A percentile compares a stretch with the other conserved stretches of the same genome.
Conservation (phyloP, 2,888 invertebrate species). For the Lepidocyrtoides sp. region DNA sequence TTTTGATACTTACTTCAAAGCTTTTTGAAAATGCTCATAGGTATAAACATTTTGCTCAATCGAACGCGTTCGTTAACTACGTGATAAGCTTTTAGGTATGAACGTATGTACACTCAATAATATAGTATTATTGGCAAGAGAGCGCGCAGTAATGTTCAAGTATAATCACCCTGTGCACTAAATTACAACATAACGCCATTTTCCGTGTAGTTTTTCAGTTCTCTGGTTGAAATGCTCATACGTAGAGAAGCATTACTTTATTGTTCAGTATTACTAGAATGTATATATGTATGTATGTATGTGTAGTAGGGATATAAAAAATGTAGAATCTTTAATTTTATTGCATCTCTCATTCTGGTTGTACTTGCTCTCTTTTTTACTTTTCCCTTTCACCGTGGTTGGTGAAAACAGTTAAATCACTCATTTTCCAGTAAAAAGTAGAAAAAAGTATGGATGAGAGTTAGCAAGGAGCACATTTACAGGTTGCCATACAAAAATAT, state of each 20-base stretch:
- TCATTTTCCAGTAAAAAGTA: background rate
- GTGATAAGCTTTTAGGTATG: background rate
- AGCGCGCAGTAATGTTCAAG: conserved; percentile 7
- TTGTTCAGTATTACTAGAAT: background rate
- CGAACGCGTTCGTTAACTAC: background rate
- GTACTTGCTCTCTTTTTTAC: background rate
- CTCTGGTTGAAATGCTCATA: background rate
- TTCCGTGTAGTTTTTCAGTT: background rate
- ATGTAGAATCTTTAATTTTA: conserved; percentile 19
- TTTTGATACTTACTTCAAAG: background rate
- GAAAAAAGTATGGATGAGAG: background rate
- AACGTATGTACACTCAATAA: background rate
- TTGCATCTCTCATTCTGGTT: background rate
- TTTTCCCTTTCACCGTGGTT: background rate
- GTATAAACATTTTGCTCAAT: too few species aligned
- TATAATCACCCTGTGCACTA: conserved; percentile 27
- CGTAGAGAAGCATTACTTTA: background rate
- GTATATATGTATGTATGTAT: background rate
- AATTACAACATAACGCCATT: conserved; percentile 19
- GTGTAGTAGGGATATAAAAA: background rate
- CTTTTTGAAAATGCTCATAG: too few species aligned
- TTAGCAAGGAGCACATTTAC: background rate
- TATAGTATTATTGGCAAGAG: conserved; percentile 33
- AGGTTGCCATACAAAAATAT: background rate
- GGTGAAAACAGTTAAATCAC: conserved; percentile 16